Evolutionary conservation across 1,140 invertebrate species (phyloP), one percentile per base, ranked within the genome.

Genomic region (Xylocopa sonorina): DNA sequence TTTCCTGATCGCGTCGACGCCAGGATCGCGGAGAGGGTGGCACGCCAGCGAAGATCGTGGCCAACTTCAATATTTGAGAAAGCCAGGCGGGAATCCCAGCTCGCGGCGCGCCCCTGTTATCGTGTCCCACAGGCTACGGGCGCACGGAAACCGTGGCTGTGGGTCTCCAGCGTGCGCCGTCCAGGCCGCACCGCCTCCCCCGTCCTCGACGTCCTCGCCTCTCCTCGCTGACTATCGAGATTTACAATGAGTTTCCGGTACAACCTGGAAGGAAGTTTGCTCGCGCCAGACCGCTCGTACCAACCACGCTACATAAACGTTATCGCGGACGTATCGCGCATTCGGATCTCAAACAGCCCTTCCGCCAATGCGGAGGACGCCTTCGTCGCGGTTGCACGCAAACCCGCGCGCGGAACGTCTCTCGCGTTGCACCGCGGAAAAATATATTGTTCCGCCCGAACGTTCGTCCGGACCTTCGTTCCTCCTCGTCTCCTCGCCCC

Each of bases 211-310:
- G 82, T 84, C 60, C 79, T 63, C 83, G 83, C 55, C 86, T 83
- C 88, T 88, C 84, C 82, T 84, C 75, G 90, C 89, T 90, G 88
- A 90, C 90, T 89, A 78, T 81, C 78, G 86, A 92, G 90, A 92
- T 92, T 92, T 92, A 92, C 90, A 92, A 89, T 91, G 90, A 90
- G 87, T 90, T 91, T 92, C 91, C 92, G 90, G 87, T 88, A 83
- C 84, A 87, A 89, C 88, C 88, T 89, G 87, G 87, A 91, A 91
- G 91, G 91, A 92, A 92, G 90, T 92, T 92, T 92, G 87, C 88
- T 88, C 85, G 88, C 88, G 85, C 83, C 86, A 88, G 83, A 81
- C 83, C 84, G 82, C 83, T 86, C 82, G 74, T 71, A 71, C 77
- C 78, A 67, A 75, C 81, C 62, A 63, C 77, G 73, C 81, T 86